Base-by-base conservation (phyloP, 2,888 invertebrate species). In the Thyatira batis region DNA sequence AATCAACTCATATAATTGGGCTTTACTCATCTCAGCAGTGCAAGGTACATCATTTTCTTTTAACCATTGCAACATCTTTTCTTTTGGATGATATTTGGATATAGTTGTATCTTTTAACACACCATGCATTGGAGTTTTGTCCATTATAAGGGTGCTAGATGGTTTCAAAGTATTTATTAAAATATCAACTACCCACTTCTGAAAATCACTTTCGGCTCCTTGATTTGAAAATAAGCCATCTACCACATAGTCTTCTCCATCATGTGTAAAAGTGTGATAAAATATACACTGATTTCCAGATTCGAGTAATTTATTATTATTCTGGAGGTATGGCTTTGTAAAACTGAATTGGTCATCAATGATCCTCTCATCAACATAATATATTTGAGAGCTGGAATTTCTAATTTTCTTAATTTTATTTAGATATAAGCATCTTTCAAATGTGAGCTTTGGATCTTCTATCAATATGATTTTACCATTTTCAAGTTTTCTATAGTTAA, bases 111-210 rank as follows among this genome's bases (percentile, higher is more conserved):
- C 51, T 20, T 61, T 56, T 1, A 52, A 8, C 46, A 54, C 56
- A 20, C 72, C 71, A 61, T 77, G 77, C 10, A 80, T 52, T 13
- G 67, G 65, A 56, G 70, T 73, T 28, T 71, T 72, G 51, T 80
- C 73, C 58, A 87, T 70, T 20, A 87, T 60, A 50, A 87, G 63
- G n/a, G 77, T 57, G 58, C 79, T 77, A 10, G 65, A 62, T 8
- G 61, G 60, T 51, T 60, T 55, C 17, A 87, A 57, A 5, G 39
- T 27, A 20, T 65, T 58, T 9, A 83, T 30, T 13, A 85, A 59
- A 23, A 80, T 65, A 52, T 80, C 73, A 53, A 60, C 59, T n/a
- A 86, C 46, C 87, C 85, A 87, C 55, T 79, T 84, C n/a, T 55
- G 67, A 33, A 79, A 82, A 46, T 71, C 63, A 21, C 70, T 61